Evolutionary conservation across 2,797 vertebrate species (phyloP).

Genomic region (Enteromius unitaeniatus): DNA sequence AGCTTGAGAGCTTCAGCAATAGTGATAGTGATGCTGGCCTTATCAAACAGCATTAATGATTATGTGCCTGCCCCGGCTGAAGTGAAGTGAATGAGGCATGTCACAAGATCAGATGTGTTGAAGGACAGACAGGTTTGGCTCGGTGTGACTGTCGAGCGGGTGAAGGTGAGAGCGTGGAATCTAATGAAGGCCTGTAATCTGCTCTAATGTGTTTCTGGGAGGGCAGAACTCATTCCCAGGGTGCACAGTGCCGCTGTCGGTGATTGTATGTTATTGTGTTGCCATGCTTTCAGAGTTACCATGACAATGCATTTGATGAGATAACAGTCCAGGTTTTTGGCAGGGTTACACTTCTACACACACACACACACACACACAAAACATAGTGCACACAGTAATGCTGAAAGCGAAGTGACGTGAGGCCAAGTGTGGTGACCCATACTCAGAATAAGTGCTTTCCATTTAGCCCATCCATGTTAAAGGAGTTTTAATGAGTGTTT

Average conservation of each 20-base stretch:
- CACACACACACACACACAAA: conserved; percentile 26
- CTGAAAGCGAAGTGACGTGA: too few species aligned
- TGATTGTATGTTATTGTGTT: conserved; percentile 54
- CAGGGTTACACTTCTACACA: not conserved
- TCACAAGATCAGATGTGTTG: not conserved
- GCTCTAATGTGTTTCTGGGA: conserved; percentile 45
- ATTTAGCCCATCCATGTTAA: too few species aligned
- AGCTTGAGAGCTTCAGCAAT: not conserved
- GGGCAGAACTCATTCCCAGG: conserved; percentile 50
- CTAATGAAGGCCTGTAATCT: conserved; percentile 39
- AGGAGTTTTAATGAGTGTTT: not conserved
- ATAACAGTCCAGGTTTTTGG: conserved; percentile 35
- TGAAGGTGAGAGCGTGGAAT: conserved; percentile 24
- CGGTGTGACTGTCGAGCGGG: conserved; percentile 14
- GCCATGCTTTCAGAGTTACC: conserved; percentile 45
- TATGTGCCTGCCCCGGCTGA: not conserved
- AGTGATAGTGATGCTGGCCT: not conserved
- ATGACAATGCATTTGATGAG: conserved; percentile 53
- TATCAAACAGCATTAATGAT: not conserved
- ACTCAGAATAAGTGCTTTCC: too few species aligned
- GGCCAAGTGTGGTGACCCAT: too few species aligned
- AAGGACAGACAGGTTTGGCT: not conserved
- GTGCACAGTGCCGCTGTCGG: conserved; percentile 27
- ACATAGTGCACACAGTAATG: not conserved
- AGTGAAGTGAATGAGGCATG: conserved; percentile 1